Conservation (phyloP, 2,888 invertebrate species). For the Gnatocerus cornutus region DNA sequence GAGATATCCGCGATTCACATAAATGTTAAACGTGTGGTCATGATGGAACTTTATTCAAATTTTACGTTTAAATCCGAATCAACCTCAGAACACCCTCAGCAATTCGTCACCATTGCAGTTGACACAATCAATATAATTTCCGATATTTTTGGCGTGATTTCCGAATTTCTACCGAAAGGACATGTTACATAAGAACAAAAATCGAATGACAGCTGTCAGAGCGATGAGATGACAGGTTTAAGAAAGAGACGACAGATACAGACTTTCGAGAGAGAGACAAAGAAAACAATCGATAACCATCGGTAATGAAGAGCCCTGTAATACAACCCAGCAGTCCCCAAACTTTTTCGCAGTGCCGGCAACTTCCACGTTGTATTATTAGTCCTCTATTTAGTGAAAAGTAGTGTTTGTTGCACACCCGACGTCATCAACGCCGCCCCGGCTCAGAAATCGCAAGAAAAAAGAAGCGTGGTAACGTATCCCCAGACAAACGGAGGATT, state of each 20-base stretch:
- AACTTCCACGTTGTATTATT: not conserved
- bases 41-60: constrained; percentile 6
- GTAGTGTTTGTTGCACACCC: not conserved
- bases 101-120: constrained; percentile 47
- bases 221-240: constrained; percentile 15
- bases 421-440: too few relatives aligned
- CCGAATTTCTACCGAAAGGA: constrained; percentile 34
- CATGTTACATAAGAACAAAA: constrained; percentile 47
- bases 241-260: constrained; percentile 6
- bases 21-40: constrained; percentile 12
- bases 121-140: constrained; percentile 48
- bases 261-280: not conserved
- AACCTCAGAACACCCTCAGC: constrained; percentile 41
- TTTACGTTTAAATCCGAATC: not conserved
- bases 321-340: constrained; percentile 24
- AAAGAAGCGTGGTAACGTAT: too few relatives aligned
- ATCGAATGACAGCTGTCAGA: constrained; percentile 38
- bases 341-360: constrained; percentile 1
- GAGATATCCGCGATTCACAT: not conserved
- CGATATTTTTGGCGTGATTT: constrained; percentile 27
- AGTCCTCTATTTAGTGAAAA: not conserved
- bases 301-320: constrained; percentile 19
- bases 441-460: too few relatives aligned
- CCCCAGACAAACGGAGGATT: too few relatives aligned
- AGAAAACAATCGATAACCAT: not conserved